phyloP scores from a whole-genome alignment of 1,140 invertebrate genomes.

The Drosophila nasuta region DNA sequence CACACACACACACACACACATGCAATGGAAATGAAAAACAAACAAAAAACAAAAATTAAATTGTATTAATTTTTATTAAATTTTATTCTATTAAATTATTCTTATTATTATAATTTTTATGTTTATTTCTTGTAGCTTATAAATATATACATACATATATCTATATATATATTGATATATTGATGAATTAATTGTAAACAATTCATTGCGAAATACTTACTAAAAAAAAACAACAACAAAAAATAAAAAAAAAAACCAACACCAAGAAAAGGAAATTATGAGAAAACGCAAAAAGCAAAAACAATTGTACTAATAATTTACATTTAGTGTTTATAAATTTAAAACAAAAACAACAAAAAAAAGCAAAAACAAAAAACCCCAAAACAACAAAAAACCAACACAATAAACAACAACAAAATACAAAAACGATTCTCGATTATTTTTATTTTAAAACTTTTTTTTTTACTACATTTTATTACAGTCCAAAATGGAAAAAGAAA shows the following conservation, averaged over 20 bases:
- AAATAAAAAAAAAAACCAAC: not conserved
- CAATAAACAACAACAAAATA: conserved; percentile 61
- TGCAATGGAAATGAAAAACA: conserved; percentile 33
- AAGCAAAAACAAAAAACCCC: conserved; percentile 36
- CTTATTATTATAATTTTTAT: conserved; percentile 81
- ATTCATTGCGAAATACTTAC: conserved; percentile 57
- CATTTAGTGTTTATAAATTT: conserved; percentile 58
- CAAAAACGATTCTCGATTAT: conserved; percentile 48
- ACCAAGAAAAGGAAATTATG: conserved; percentile 19
- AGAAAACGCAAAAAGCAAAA: conserved; percentile 43
- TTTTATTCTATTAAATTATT: conserved; percentile 83
- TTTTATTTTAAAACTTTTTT: conserved; percentile 26
- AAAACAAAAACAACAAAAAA: conserved; percentile 39
- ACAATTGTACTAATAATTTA: conserved; percentile 75
- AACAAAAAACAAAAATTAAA: conserved; percentile 58
- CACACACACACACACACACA: conserved; percentile 43
- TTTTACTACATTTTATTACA: conserved; percentile 34
- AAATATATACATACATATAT: conserved; percentile 28
- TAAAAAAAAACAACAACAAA: conserved; percentile 39
- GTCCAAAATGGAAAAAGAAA: not conserved
- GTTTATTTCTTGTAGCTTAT: conserved; percentile 74
- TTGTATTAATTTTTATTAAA: conserved; percentile 80
- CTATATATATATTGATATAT: conserved; percentile 58
- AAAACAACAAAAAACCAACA: conserved; percentile 45
- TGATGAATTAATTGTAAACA: conserved; percentile 61